Conservation (phyloP, 2,888 invertebrate species). For the Plagodis dolabraria region DNA sequence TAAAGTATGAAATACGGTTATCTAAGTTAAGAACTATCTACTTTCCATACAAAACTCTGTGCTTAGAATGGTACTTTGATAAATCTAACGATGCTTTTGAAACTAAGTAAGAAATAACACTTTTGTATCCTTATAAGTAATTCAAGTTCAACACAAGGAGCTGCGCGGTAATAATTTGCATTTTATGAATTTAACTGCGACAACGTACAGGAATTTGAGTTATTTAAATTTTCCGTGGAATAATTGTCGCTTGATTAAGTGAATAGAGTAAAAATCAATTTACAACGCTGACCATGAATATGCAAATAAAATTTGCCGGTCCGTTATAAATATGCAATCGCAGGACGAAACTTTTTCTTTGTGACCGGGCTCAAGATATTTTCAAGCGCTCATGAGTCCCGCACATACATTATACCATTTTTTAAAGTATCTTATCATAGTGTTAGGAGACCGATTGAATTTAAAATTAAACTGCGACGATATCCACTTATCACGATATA, state of each 20-base stretch:
- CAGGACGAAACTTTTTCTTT: not conserved
- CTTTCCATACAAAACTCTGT: too few relatives aligned
- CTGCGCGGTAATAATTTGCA: constrained; percentile 40
- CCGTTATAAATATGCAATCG: constrained; percentile 14
- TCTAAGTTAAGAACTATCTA: too few relatives aligned
- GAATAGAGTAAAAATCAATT: constrained; percentile 23
- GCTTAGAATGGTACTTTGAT: too few relatives aligned
- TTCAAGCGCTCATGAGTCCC: too few relatives aligned
- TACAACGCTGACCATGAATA: constrained; percentile 18
- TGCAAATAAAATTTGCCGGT: constrained; percentile 14
- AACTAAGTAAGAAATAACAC: not conserved
- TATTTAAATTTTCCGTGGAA: constrained; percentile 29
- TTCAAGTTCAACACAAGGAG: constrained; percentile 44
- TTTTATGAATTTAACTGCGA: constrained; percentile 38
- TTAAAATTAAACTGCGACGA: too few relatives aligned
- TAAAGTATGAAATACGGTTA: too few relatives aligned
- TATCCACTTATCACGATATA: too few relatives aligned
- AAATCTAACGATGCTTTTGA: not conserved
- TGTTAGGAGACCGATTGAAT: too few relatives aligned
- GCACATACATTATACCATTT: too few relatives aligned
- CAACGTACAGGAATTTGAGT: constrained; percentile 25
- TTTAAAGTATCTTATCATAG: too few relatives aligned
- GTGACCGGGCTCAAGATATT: not conserved
- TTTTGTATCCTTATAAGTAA: constrained; percentile 34
- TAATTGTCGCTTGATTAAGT: constrained; percentile 15